phyloP scores from a whole-genome alignment of 37 sponge, comb jelly and placozoan genomes.

The Agelas oroides region DNA sequence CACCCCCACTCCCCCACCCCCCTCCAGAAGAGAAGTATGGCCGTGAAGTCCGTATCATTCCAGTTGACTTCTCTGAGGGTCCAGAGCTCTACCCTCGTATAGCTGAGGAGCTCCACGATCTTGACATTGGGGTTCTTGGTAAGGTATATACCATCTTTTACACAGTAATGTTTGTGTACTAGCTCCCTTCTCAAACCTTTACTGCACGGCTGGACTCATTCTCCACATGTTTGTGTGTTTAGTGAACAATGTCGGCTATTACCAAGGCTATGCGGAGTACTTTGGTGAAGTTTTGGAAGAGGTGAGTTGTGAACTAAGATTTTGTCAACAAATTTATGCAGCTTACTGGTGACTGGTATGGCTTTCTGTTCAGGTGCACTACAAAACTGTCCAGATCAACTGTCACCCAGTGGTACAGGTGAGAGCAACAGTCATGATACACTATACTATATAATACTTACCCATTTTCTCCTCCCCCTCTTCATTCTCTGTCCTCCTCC shows the following conservation, averaged over 20 bases:
- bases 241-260: constrained; percentile 81
- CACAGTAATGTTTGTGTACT: background rate
- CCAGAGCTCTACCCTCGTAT: constrained; percentile 46
- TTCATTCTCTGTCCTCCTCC: too few species aligned
- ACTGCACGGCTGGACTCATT: too few species aligned
- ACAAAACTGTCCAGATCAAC: constrained; percentile 55
- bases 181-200: background rate
- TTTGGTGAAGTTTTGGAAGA: constrained; percentile 32
- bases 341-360: background rate
- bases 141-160: background rate
- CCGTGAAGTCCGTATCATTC: constrained; percentile 57
- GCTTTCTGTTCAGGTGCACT: constrained; percentile 16
- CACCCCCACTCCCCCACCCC: background rate
- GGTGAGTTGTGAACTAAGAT: constrained; percentile 5
- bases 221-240: too few species aligned
- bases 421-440: too few species aligned
- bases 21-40: constrained; percentile 44
- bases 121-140: constrained; percentile 66
- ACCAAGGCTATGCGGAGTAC: constrained; percentile 44
- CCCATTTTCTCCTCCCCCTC: too few species aligned
- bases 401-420: constrained; percentile 51
- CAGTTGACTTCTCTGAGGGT: constrained; percentile 56
- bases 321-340: too few species aligned
- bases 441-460: background rate
- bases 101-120: constrained; percentile 18